Conservation (phyloP, 2,113 vertebrate species). For the Struthidea cinerea region DNA sequence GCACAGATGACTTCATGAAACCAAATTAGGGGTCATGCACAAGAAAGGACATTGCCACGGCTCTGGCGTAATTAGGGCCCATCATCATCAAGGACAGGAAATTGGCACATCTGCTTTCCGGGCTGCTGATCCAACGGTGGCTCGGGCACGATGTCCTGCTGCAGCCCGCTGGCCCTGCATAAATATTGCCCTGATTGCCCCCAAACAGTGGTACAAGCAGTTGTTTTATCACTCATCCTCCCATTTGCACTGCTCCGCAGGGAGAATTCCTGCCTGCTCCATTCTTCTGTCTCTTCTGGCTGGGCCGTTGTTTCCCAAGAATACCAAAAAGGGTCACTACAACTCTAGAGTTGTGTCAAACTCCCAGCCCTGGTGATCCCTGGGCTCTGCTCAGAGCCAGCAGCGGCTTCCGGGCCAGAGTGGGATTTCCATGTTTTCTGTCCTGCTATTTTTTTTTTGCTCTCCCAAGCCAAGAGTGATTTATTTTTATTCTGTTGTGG, state of each 20-base stretch:
- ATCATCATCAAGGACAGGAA: constrained; percentile 77
- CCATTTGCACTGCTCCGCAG: neutral
- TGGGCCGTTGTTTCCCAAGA: neutral
- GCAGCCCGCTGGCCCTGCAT: constrained; percentile 37
- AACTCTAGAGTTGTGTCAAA: neutral
- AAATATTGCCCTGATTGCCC: constrained; percentile 1
- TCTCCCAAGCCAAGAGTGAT: neutral
- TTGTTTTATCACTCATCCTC: constrained; percentile 45
- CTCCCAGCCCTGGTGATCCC: neutral
- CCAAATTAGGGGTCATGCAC: constrained; percentile 67
- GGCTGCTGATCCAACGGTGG: constrained; percentile 64
- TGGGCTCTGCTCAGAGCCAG: neutral
- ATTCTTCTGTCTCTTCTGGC: neutral
- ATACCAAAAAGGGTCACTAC: constrained; percentile 42
- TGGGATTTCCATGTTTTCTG: neutral
- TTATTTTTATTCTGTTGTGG: neutral
- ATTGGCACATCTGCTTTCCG: constrained; percentile 79
- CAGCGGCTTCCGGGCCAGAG: accelerated
- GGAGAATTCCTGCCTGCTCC: neutral
- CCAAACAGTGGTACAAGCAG: constrained; percentile 40
- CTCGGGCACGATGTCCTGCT: constrained; percentile 32
- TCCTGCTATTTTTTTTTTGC: neutral
- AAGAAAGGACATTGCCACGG: constrained; percentile 70
- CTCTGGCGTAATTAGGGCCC: constrained; percentile 73
- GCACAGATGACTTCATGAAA: constrained; percentile 56